phyloP scores from a whole-genome alignment of 1,140 invertebrate genomes.

The Euura saliciscinereae region DNA sequence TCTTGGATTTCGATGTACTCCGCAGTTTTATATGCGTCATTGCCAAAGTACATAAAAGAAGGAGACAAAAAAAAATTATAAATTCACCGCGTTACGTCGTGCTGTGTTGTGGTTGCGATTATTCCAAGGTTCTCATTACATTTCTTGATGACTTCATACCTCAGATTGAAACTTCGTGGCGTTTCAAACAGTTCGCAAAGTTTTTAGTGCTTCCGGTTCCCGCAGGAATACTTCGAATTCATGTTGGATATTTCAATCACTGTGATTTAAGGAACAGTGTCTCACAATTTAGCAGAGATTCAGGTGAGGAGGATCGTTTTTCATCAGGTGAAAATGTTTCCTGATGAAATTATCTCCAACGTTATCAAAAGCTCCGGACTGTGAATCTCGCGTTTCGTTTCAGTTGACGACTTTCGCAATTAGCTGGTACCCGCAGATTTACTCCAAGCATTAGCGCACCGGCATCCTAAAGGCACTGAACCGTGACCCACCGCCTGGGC shows the following conservation, averaged over 20 bases:
- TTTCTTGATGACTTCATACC: background rate
- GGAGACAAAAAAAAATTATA: background rate
- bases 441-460: background rate
- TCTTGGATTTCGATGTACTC: background rate
- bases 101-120: background rate
- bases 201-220: too few relatives aligned
- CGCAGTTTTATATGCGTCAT: background rate
- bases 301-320: background rate
- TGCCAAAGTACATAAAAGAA: background rate
- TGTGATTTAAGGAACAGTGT: too few relatives aligned
- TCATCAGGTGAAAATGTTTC: background rate
- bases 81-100: background rate
- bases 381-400: background rate
- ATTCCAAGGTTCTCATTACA: background rate
- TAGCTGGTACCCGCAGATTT: background rate
- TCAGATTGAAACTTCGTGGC: background rate
- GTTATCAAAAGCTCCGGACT: background rate
- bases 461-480: background rate
- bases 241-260: too few relatives aligned
- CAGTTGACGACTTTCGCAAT: background rate
- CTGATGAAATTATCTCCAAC: background rate
- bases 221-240: too few relatives aligned
- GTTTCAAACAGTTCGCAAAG: too few relatives aligned
- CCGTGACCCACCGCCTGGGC: background rate
- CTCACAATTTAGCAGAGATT: background rate